phyloP scores from a whole-genome alignment of 2,888 invertebrate species.

The Noctua janthina region DNA sequence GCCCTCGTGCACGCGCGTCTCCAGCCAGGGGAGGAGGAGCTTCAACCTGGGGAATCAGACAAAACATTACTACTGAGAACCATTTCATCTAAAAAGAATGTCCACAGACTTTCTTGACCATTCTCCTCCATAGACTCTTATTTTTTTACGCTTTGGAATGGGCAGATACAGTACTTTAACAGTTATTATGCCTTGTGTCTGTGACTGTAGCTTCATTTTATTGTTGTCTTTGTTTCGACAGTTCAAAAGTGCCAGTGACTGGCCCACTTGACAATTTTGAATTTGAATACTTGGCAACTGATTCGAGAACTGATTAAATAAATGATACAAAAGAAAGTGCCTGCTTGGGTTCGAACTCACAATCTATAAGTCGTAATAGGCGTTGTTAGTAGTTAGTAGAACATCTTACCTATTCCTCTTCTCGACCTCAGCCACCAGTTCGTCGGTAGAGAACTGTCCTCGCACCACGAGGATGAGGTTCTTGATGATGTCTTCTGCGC shows the following conservation, averaged over 20 bases:
- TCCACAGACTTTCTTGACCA: too few species aligned
- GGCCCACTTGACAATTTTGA: background rate
- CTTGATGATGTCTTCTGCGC: slow-evolving; percentile 99
- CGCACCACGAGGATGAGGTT: slow-evolving; percentile 99
- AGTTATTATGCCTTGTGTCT: too few species aligned
- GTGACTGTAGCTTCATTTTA: too few species aligned
- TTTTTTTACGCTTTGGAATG: too few species aligned
- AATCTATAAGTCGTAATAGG: background rate
- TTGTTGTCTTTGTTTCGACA: too few species aligned
- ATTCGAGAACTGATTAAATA: background rate
- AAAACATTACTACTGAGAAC: background rate
- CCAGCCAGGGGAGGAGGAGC: slow-evolving; percentile 98
- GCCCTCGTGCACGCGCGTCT: slow-evolving; percentile 99
- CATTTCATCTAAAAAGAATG: too few species aligned
- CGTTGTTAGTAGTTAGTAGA: background rate
- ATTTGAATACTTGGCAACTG: too few species aligned
- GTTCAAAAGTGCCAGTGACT: background rate
- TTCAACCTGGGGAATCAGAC: slow-evolving; percentile 92
- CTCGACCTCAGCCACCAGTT: slow-evolving; percentile 99
- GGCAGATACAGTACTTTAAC: too few species aligned
- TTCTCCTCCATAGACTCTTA: too few species aligned
- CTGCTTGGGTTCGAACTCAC: background rate
- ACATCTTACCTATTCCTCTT: slow-evolving; percentile 94
- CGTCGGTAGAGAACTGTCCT: slow-evolving; percentile 99
- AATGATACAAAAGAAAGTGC: background rate